A percentile compares a stretch with the other conserved stretches of the same genome.
Evolutionary conservation across 2,888 invertebrate genomes (phyloP).

Genomic region (Caenorhabditis japonica): DNA sequence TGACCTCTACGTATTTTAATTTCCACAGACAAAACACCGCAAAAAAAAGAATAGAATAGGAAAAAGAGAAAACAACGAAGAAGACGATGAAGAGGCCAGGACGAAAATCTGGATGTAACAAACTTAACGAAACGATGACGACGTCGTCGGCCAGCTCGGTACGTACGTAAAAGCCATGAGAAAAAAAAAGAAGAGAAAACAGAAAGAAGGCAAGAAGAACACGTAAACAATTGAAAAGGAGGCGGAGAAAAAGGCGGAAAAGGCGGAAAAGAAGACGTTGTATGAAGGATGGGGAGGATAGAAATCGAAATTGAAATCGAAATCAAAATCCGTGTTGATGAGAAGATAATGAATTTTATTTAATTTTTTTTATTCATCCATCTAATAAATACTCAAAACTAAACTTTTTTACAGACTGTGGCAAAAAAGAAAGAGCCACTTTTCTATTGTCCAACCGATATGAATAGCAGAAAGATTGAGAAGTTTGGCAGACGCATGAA

Average conservation of each 20-base stretch:
- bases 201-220: conserved; percentile 38
- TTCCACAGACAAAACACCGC: too few relatives aligned
- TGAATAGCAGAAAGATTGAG: too few relatives aligned
- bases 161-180: conserved; percentile 23
- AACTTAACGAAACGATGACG: conserved; percentile 47
- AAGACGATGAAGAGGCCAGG: too few relatives aligned
- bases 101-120: too few relatives aligned
- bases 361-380: conserved; percentile 2
- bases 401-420: too few relatives aligned
- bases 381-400: too few relatives aligned
- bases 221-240: conserved; percentile 48
- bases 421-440: too few relatives aligned
- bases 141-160: too few relatives aligned
- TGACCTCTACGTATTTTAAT: too few relatives aligned
- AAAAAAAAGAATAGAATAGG: not conserved
- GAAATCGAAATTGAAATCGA: not conserved
- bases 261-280: conserved; percentile 17
- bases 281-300: conserved; percentile 27
- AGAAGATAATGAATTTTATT: conserved; percentile 18
- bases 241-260: conserved; percentile 13
- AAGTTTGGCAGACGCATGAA: too few relatives aligned
- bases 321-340: conserved; percentile 34
- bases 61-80: not conserved
- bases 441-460: too few relatives aligned
- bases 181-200: conserved; percentile 30